These are phyloP conservation scores for Cyclargus thomasi DNA, from an alignment of 1,140 invertebrate genomes.

Conservation along the genomic window DNA sequence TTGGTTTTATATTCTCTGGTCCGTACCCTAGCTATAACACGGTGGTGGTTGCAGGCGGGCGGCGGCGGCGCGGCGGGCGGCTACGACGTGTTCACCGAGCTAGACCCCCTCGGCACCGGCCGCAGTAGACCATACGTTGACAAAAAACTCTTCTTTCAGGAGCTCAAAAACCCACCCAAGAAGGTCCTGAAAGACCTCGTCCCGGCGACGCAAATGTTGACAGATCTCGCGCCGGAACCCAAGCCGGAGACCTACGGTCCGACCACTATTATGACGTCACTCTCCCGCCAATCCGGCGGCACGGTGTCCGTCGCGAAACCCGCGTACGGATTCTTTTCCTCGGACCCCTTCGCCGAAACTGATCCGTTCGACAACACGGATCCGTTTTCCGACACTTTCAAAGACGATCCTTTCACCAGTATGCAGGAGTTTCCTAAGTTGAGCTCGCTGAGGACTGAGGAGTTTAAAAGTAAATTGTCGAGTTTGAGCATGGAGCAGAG, in stretches of 20 bases:
- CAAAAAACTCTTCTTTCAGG: constrained; percentile 96
- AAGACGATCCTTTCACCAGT: constrained; percentile 78
- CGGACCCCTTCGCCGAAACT: constrained; percentile 83
- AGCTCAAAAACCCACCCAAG: constrained; percentile 93
- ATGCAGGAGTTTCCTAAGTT: constrained; percentile 63
- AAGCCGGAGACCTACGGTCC: constrained; percentile 50
- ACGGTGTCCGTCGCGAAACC: constrained; percentile 65
- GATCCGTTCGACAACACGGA: constrained; percentile 82
- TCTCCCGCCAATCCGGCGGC: constrained; percentile 68
- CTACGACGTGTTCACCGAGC: constrained; percentile 91
- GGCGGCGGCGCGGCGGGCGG: constrained; percentile 35
- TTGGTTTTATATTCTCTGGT: no score
- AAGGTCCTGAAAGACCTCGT: constrained; percentile 91
- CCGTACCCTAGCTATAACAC: constrained; percentile 29
- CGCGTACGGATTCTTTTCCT: constrained; percentile 58
- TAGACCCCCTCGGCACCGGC: constrained; percentile 93
- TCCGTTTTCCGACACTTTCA: constrained; percentile 77
- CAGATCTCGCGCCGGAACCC: constrained; percentile 51
- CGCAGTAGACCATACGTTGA: constrained; percentile 93
- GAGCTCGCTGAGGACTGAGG: constrained; percentile 40
- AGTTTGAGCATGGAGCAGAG: constrained; percentile 32
- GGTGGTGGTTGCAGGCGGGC: constrained; percentile 62
- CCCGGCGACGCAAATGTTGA: constrained; percentile 53
- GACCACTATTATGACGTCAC: constrained; percentile 65
- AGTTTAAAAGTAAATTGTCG: constrained; percentile 39